Evolutionary conservation across 2,113 vertebrate species (phyloP).

Genomic region (Narcine bancroftii): DNA sequence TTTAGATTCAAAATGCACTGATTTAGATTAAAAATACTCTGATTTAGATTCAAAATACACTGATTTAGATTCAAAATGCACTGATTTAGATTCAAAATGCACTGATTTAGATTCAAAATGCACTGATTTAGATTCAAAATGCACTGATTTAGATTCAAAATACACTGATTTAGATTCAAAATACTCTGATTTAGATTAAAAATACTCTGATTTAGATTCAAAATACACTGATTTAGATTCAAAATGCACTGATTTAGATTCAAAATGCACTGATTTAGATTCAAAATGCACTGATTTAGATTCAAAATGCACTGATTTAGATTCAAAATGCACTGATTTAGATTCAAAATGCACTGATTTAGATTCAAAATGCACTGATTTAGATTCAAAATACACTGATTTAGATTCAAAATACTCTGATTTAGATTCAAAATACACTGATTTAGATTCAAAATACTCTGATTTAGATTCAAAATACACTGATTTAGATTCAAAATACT

Average conservation of each 20-base stretch:
- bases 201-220: not conserved
- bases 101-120: no score
- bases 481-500: no score
- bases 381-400: not conserved
- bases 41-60: not conserved
- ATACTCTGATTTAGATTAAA: not conserved
- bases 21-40: no score
- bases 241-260: not conserved
- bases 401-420: no score
- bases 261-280: not conserved
- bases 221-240: conserved; percentile 5
- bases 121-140: not conserved
- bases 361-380: no score
- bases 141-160: not conserved
- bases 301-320: not conserved
- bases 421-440: not conserved
- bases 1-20: not conserved
- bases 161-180: not conserved
- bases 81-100: not conserved
- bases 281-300: not conserved
- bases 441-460: no score
- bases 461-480: not conserved
- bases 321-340: no score
- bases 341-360: not conserved
- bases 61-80: no score